Evolutionary conservation across 2,113 vertebrate genomes (phyloP).

Genomic region (Beaufortia kweichowensis): DNA sequence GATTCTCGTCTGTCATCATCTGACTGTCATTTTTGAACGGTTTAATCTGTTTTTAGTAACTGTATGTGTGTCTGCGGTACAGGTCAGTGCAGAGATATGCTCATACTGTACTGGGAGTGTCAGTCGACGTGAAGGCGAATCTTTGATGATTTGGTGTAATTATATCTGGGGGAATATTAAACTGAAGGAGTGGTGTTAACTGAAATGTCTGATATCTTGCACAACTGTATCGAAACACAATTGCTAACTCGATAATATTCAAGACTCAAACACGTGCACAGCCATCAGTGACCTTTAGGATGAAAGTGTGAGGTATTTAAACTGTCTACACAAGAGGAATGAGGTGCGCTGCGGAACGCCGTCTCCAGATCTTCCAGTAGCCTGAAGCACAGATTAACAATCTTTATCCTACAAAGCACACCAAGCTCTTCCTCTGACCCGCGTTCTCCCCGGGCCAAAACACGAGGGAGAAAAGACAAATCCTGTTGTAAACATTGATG

Average conservation of each 20-base stretch:
- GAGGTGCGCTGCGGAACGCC: not conserved
- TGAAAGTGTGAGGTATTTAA: not conserved
- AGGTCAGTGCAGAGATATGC: not conserved
- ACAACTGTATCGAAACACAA: not conserved
- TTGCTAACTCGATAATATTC: not conserved
- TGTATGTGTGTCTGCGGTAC: not conserved
- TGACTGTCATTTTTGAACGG: not conserved
- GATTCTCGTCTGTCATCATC: not conserved
- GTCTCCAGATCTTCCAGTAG: constrained; percentile 5
- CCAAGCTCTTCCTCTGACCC: constrained; percentile 8
- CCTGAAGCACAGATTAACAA: constrained; percentile 40
- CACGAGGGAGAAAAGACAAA: constrained; percentile 59
- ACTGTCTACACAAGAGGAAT: not conserved
- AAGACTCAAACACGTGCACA: not conserved
- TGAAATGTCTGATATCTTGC: not conserved
- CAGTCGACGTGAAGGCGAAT: not conserved
- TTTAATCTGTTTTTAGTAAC: constrained; percentile 8
- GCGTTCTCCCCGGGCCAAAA: constrained; percentile 50
- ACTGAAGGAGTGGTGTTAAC: not conserved
- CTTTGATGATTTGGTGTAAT: not conserved
- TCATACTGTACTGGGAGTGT: not conserved
- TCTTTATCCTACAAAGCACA: constrained; percentile 28
- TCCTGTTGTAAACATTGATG: constrained; percentile 57
- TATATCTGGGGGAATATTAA: not conserved
- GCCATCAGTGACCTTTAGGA: not conserved